A percentile compares a stretch with the other conserved stretches of the same genome.
phyloP scores from a whole-genome alignment of 2,113 vertebrate species.

The Microcebus jonahi region DNA sequence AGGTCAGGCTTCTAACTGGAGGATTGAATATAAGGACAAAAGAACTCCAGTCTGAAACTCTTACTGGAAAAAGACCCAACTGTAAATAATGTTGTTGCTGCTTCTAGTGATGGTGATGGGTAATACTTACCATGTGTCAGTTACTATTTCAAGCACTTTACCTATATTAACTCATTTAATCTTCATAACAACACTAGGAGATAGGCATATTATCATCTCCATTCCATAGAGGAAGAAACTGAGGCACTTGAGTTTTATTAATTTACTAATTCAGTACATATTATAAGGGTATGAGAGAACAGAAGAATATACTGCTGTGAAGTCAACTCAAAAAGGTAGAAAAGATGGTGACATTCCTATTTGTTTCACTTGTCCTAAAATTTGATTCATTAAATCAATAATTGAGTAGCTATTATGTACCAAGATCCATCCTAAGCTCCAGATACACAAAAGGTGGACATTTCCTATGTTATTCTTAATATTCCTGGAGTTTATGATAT shows the following conservation, averaged over 20 bases:
- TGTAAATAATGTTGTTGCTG: neutral
- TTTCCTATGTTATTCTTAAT: neutral
- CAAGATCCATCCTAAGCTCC: neutral
- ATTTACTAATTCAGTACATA: neutral
- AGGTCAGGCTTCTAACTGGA: neutral
- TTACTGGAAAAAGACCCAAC: neutral
- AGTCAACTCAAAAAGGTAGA: neutral
- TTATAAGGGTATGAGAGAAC: neutral
- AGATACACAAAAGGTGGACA: neutral
- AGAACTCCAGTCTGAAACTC: neutral
- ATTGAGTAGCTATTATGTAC: neutral
- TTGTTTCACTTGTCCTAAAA: conserved; percentile 12
- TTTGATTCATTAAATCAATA: neutral
- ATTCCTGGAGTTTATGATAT: neutral
- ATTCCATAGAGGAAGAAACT: neutral
- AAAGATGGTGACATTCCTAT: neutral
- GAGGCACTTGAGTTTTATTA: neutral
- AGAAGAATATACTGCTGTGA: neutral
- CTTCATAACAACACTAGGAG: neutral
- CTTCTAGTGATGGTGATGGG: neutral
- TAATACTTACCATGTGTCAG: neutral
- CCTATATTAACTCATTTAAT: neutral
- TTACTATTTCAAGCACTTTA: neutral
- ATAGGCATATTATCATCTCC: neutral
- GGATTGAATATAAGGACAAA: neutral